Evolutionary conservation across 2,797 vertebrate genomes (phyloP), one percentile per base, ranked within the genome.

Genomic region (Pseudochromis fuscus): DNA sequence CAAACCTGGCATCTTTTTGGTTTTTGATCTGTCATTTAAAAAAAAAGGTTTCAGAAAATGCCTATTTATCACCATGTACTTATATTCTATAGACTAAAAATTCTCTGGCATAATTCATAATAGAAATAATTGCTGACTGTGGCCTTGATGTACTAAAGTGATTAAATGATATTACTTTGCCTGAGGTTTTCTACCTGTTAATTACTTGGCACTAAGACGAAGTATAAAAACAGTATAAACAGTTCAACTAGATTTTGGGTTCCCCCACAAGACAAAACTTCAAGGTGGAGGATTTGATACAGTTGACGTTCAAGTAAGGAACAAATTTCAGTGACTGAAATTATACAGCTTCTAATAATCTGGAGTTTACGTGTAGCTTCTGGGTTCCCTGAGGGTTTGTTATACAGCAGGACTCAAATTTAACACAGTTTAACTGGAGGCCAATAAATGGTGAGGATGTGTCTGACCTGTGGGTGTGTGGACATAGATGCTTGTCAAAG

Each of bases 381-480:
- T 38, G 13, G 15, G 12, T 38, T 38, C 44, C n/a, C 15, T 11
- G 44, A 51, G 24, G 25, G 7, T 42, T 55, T 7, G 16, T 42
- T 19, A 40, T n/a, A 19, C 18, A 52, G 23, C 23, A 21, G 38
- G 76, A 19, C 15, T 50, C 52, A 64, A 9, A 49, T 44, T 38
- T 50, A 64, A 70, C 48, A 57, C 27, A 53, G 46, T 64, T 24
- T 2, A 28, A 59, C 50, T 7, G 13, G 40, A 35, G 60, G 76
- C 70, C 49, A 50, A 55, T 49, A 31, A 70, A 55, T 68, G 37
- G 76, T 69, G 49, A 87, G 64, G 42, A 65, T 30, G 8, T 59
- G 25, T 53, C 49, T 83, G 78, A 85, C 65, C 72, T 59, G 7
- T 77, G 77, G 81, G 72, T 81, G 73, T 81, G 77, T 63, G 38